These are phyloP conservation scores for Geopemphigus sp. DNA, from an alignment of 1,140 invertebrate genomes.

Conservation along the genomic window DNA sequence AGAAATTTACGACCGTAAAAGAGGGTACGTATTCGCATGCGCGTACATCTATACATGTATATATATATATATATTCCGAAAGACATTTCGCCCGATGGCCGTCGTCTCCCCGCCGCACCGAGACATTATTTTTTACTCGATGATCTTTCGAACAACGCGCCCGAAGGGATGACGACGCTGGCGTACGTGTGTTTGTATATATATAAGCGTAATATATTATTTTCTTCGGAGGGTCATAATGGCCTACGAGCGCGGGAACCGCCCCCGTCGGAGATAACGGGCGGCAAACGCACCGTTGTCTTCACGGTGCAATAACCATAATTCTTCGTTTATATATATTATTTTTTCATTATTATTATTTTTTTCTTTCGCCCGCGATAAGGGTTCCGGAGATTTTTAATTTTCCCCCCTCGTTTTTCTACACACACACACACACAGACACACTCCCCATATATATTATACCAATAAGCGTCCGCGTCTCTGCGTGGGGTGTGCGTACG, in stretches of 20 bases:
- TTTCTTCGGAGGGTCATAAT: constrained; percentile 16
- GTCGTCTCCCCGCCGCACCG: neutral
- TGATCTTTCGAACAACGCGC: constrained; percentile 33
- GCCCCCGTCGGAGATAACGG: constrained; percentile 31
- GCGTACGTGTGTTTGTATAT: neutral
- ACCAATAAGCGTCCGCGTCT: neutral
- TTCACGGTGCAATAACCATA: constrained; percentile 42
- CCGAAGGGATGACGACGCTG: neutral
- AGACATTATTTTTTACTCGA: constrained; percentile 43
- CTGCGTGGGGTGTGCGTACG: neutral
- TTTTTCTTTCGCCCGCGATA: neutral
- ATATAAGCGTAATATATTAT: constrained; percentile 17
- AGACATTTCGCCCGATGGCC: constrained; percentile 25
- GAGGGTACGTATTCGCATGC: neutral
- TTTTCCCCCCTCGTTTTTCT: constrained; percentile 3
- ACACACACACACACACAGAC: too few relatives aligned
- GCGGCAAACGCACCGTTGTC: constrained; percentile 20
- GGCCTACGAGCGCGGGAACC: neutral
- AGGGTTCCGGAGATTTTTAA: constrained; percentile 27
- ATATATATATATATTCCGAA: constrained; percentile 21
- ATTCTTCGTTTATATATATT: constrained; percentile 43
- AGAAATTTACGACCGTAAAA: neutral
- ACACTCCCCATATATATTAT: too few relatives aligned
- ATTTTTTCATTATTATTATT: neutral
- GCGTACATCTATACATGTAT: neutral